Percentiles rank a stretch among this genome's conserved stretches.
Evolutionary conservation across 2,113 vertebrate species (phyloP).

Genomic region (Corythornis madagascariensis): DNA sequence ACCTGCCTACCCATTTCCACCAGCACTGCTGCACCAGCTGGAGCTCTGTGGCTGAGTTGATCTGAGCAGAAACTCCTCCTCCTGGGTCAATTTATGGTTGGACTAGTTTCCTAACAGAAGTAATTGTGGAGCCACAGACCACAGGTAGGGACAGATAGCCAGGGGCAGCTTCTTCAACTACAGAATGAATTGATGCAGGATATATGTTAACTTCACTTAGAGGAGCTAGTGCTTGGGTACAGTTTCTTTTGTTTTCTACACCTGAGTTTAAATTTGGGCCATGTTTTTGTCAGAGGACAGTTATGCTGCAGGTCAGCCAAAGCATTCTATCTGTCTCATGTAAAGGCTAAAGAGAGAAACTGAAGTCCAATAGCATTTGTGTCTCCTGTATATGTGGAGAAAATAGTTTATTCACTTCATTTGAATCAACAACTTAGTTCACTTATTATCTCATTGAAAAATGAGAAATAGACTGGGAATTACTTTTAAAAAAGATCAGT

Average conservation of each 20-base stretch:
- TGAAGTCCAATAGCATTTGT: background rate
- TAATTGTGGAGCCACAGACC: background rate
- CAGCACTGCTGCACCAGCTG: background rate
- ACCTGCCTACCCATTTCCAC: background rate
- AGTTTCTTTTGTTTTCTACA: background rate
- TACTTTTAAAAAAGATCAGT: background rate
- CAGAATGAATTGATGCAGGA: background rate
- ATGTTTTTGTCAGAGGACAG: background rate
- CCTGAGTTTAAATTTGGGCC: background rate
- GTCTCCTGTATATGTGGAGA: background rate
- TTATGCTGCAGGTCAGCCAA: background rate
- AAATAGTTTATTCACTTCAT: background rate
- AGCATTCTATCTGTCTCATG: background rate
- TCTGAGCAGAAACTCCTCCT: background rate
- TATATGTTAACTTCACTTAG: background rate
- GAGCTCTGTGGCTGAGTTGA: background rate
- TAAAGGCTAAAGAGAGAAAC: background rate
- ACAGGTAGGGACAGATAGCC: background rate
- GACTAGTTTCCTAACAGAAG: background rate
- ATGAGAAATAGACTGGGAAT: background rate
- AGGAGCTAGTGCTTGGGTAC: background rate
- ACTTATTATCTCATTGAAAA: background rate
- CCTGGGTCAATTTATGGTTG: background rate
- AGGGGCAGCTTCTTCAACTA: background rate
- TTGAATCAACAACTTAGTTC: background rate